Base-by-base conservation (phyloP, 1,140 invertebrate genomes). In the Elymnias hypermnestra region DNA sequence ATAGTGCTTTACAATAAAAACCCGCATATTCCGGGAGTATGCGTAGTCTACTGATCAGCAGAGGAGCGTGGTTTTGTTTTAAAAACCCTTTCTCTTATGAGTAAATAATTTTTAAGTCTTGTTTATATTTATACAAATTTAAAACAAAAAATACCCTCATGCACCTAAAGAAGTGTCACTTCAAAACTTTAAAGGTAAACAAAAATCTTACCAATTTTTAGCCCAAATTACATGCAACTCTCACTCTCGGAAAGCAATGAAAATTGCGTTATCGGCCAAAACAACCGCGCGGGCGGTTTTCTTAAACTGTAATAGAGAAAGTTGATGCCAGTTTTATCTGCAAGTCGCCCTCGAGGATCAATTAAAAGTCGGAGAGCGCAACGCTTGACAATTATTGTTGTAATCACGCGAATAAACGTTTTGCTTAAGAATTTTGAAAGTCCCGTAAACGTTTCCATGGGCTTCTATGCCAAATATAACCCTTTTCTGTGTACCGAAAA, bases 291-390 rank as follows among this genome's bases (percentile, higher is more conserved):
- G 19, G 62, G 57, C 52, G 71, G 65, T 74, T 82, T 82, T 82
- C 81, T 81, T 84, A 84, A 82, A 82, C 69, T 79, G 77, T 79
- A 82, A 84, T 82, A 84, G 77, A 75, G 71, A 84, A 84, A 84
- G 81, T 84, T 84, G 59, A 81, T 71, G 58, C 64, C 59, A 78
- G 72, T 84, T 84, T 84, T 82, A 81, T 82, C 76, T 76, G 31
- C 52, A 50, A 72, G 53, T 72, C 69, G 71, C 81, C 79, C 81
- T 84, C 69, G 63, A 82, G 81, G 81, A 82, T 82, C 81, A 84
- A 82, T 84, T 84, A 84, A 84, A 84, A 84, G 75, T 79, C 68
- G 70, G 63, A 66, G 66, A 69, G 62, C 61, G 57, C 53, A 52
- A 61, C 69, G 59, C 46, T 63, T 58, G 65, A 74, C 73, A 72